Percentiles rank a stretch among this genome's conserved stretches.
These are phyloP conservation scores for Hoplostethus atlanticus DNA, from an alignment of 2,797 vertebrate genomes.

Conservation along the genomic window DNA sequence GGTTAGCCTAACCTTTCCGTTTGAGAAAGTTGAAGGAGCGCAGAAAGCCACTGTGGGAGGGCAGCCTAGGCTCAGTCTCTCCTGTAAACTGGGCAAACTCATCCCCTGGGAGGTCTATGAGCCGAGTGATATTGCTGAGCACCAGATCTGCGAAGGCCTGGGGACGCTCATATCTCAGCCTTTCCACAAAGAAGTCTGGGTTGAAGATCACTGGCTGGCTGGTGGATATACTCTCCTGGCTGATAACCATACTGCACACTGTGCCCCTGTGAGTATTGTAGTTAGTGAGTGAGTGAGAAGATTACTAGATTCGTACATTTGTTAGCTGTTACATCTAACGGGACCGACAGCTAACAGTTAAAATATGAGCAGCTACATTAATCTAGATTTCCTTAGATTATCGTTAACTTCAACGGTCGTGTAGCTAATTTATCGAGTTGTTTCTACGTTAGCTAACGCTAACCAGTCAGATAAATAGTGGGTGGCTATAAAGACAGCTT, in stretches of 20 bases:
- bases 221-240: constrained; percentile 85
- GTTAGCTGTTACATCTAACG: too few species aligned
- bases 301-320: too few species aligned
- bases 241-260: constrained; percentile 90
- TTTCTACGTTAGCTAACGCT: constrained; percentile 24
- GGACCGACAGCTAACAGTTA: too few species aligned
- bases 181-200: constrained; percentile 98
- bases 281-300: too few species aligned
- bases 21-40: constrained; percentile 95
- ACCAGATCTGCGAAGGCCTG: constrained; percentile 91
- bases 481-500: neutral
- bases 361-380: too few species aligned
- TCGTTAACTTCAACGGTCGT: neutral
- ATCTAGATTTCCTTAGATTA: too few species aligned
- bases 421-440: neutral
- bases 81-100: constrained; percentile 94
- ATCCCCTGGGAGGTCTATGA: constrained; percentile 95
- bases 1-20: constrained; percentile 88
- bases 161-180: constrained; percentile 92
- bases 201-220: constrained; percentile 94
- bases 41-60: constrained; percentile 88
- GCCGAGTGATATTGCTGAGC: constrained; percentile 94
- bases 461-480: neutral
- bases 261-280: constrained; percentile 81
- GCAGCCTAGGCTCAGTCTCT: constrained; percentile 90